Conservation (phyloP, 2,113 vertebrate genomes). For the Cynocephalus volans region DNA sequence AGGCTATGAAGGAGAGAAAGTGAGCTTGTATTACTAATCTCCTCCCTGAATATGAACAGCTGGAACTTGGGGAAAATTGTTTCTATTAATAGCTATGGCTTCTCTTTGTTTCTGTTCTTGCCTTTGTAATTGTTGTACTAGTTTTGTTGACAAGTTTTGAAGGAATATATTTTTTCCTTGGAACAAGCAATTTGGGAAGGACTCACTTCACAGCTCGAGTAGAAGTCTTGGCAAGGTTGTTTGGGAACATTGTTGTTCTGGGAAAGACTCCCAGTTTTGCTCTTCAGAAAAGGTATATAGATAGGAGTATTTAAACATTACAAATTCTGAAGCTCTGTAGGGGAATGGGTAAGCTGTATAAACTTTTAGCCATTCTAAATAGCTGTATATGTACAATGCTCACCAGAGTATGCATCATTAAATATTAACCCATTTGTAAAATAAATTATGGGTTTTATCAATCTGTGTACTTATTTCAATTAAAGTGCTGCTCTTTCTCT, state of each 20-base stretch:
- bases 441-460: conserved; percentile 67
- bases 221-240: conserved; percentile 44
- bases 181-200: conserved; percentile 23
- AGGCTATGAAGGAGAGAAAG: background rate
- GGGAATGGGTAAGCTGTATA: background rate
- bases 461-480: background rate
- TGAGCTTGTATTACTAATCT: background rate
- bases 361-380: conserved; percentile 51
- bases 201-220: conserved; percentile 21
- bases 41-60: background rate
- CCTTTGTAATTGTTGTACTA: conserved; percentile 48
- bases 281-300: conserved; percentile 51
- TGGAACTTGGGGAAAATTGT: background rate
- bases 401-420: background rate
- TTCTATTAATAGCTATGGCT: conserved; percentile 59
- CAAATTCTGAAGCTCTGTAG: conserved; percentile 33
- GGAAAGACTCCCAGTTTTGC: conserved; percentile 60
- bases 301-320: conserved; percentile 51
- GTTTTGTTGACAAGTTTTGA: conserved; percentile 58
- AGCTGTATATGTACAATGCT: conserved; percentile 34
- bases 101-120: conserved; percentile 60
- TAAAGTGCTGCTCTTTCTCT: conserved; percentile 54
- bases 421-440: conserved; percentile 71
- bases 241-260: conserved; percentile 50
- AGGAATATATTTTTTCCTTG: conserved; percentile 38